phyloP scores from a whole-genome alignment of 2,797 vertebrate species.

The Erethizon dorsatum region DNA sequence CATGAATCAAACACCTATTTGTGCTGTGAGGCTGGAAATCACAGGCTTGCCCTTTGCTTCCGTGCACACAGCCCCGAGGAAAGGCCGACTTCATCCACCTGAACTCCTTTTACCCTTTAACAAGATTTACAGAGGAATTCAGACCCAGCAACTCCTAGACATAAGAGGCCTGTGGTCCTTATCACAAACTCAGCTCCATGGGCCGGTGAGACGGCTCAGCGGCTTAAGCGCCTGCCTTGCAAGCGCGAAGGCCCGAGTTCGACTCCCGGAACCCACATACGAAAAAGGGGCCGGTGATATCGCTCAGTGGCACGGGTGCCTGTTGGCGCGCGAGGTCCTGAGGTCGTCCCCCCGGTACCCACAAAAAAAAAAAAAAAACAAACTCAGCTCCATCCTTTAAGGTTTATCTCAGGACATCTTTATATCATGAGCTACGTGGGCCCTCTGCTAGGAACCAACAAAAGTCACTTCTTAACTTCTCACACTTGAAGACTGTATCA shows the following conservation, averaged over 20 bases:
- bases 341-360: too few species aligned
- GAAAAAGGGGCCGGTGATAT: too few species aligned
- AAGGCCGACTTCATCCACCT: background rate
- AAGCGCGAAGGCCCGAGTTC: too few species aligned
- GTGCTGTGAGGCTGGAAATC: background rate
- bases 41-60: background rate
- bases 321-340: too few species aligned
- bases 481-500: background rate
- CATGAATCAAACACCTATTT: background rate
- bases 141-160: background rate
- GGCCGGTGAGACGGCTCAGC: too few species aligned
- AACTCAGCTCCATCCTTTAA: background rate
- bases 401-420: background rate
- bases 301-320: too few species aligned
- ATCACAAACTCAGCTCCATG: background rate
- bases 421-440: background rate
- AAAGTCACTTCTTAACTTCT: constrained; percentile 7
- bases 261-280: too few species aligned
- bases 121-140: background rate
- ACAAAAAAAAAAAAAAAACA: too few species aligned
- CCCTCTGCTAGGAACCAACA: background rate
- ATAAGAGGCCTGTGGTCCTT: background rate
- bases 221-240: too few species aligned
- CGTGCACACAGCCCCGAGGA: background rate
- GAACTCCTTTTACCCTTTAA: background rate